Conservation (phyloP, 2,113 vertebrate genomes). For the Misgurnus mizolepis region DNA sequence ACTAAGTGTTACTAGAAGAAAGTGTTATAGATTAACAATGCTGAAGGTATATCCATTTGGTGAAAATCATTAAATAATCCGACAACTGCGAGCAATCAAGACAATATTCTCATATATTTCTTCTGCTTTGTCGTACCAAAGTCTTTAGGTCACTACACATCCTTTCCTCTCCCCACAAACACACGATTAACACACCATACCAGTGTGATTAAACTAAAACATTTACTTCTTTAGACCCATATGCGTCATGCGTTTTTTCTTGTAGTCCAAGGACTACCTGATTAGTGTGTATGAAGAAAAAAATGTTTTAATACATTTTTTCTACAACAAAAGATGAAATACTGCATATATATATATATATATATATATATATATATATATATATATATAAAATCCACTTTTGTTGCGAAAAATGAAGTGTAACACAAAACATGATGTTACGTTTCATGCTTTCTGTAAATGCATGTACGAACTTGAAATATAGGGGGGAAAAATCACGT, state of each 20-base stretch:
- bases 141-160: conserved; percentile 47
- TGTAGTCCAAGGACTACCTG: too few species aligned
- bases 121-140: conserved; percentile 71
- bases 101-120: conserved; percentile 59
- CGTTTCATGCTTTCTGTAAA: conserved; percentile 53
- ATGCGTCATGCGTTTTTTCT: too few species aligned
- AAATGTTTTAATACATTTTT: too few species aligned
- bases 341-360: too few species aligned
- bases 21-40: neutral
- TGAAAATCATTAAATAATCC: conserved; percentile 68
- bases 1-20: neutral
- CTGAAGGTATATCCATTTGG: neutral
- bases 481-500: conserved; percentile 57
- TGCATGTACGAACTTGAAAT: conserved; percentile 74
- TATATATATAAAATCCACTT: too few species aligned
- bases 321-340: too few species aligned
- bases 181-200: conserved; percentile 9
- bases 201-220: conserved; percentile 14
- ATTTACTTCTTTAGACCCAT: neutral
- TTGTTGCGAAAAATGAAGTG: too few species aligned
- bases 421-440: neutral
- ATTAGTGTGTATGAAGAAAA: too few species aligned
- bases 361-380: too few species aligned
- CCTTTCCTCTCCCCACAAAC: conserved; percentile 39
- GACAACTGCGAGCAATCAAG: conserved; percentile 58